A percentile compares a stretch with the other conserved stretches of the same genome.
phyloP scores from a whole-genome alignment of 2,888 invertebrate species.

The Epinotia ramella region DNA sequence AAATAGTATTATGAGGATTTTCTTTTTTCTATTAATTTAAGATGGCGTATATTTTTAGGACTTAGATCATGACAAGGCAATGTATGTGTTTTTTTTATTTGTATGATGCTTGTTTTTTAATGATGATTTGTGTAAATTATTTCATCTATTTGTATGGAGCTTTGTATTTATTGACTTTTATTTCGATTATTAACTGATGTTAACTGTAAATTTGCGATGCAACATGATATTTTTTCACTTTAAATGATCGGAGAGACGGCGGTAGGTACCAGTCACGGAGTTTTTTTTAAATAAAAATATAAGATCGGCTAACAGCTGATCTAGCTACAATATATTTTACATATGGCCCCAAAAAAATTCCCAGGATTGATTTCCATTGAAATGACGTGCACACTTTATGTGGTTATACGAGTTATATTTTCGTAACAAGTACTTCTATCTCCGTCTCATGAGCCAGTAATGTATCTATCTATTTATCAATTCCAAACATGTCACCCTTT shows the following conservation, averaged over 20 bases:
- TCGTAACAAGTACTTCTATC: not conserved
- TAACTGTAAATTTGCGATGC: constrained; percentile 55
- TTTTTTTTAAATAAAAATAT: no score
- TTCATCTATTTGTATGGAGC: constrained; percentile 69
- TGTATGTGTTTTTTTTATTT: constrained; percentile 64
- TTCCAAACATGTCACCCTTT: not conserved
- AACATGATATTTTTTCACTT: not conserved
- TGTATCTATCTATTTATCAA: no score
- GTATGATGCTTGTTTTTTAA: constrained; percentile 48
- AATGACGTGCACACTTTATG: no score
- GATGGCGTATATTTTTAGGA: constrained; percentile 83
- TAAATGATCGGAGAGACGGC: not conserved
- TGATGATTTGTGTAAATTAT: constrained; percentile 71
- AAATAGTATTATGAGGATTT: constrained; percentile 69
- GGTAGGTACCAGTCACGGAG: not conserved
- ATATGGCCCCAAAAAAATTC: no score
- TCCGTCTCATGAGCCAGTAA: not conserved
- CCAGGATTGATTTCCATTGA: no score
- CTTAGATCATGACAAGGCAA: constrained; percentile 82
- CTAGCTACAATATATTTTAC: no score
- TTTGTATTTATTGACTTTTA: constrained; percentile 64
- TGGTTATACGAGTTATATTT: not conserved
- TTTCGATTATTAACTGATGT: constrained; percentile 56
- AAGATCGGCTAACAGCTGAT: no score
- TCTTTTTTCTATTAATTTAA: constrained; percentile 71